A percentile compares a stretch with the other conserved stretches of the same genome.
Conservation (phyloP, 2,113 vertebrate genomes). For the Corythaixoides concolor region DNA sequence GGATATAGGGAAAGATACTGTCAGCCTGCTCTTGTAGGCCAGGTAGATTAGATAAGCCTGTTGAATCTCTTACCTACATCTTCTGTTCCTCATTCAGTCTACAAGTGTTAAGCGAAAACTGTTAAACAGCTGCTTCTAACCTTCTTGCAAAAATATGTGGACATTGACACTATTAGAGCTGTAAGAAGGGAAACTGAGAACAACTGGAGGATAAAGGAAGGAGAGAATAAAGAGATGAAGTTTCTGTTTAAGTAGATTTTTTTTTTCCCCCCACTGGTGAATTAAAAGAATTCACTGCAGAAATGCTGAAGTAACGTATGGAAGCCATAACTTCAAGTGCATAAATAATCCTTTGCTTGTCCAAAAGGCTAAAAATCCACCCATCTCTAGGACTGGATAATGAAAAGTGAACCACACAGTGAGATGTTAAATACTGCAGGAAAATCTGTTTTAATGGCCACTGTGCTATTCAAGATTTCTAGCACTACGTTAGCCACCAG, state of each 20-base stretch:
- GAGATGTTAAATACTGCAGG: not conserved
- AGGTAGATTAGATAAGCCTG: not conserved
- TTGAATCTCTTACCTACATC: not conserved
- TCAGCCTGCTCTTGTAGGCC: not conserved
- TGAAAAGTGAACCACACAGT: not conserved
- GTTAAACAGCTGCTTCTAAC: not conserved
- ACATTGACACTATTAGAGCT: not conserved
- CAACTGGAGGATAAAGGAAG: not conserved
- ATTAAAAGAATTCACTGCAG: not conserved
- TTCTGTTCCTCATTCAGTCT: not conserved
- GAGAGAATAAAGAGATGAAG: not conserved
- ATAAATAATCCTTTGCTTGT: not conserved
- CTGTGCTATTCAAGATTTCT: not conserved
- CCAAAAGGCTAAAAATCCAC: not conserved
- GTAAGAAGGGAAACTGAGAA: not conserved
- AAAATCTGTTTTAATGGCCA: not conserved
- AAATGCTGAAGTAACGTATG: not conserved
- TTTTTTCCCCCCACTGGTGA: not conserved
- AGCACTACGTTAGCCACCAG: not conserved
- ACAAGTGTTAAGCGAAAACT: not conserved
- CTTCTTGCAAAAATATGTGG: not conserved
- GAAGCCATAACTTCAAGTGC: not conserved
- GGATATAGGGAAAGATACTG: not conserved
- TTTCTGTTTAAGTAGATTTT: not conserved
- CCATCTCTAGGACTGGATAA: not conserved